Evolutionary conservation across 2,113 vertebrate species (phyloP), one percentile per base, ranked within the genome.

Genomic region (Nipponia nippon): DNA sequence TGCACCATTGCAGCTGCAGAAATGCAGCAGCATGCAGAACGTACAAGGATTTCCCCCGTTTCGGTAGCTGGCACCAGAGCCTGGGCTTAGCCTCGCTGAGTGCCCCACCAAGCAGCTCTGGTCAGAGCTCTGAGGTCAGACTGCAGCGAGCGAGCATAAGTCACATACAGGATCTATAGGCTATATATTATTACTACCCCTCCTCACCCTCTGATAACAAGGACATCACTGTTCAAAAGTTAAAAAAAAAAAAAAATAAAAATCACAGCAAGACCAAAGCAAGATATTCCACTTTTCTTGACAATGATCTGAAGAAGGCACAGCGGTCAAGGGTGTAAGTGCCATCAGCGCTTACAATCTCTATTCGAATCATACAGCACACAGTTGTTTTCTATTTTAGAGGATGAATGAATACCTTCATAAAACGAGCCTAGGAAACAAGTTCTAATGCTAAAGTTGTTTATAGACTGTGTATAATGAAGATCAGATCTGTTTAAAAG

Each of bases 291-390:
- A 10, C 30, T 78, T 91, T 14, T 26, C 49, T 59, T 63, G 19
- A 65, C 7, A 1, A 46, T 50, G 19, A 61, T 53, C 52, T 65
- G 32, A 80, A 73, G 81, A 93, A 92, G 30, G 56, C 90, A 79
- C 13, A 84, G 75, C 8, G 3, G 32, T 30, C 63, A 78, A 86
- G 25, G 42, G 12, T 81, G 53, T 27, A 42, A 13, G 40, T 42
- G 91, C 40, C 66, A 95, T 65, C 62, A 97, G 95, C 91, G 97
- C 27, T 38, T 38, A n/a, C 23, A 55, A 75, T 86, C 92, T 65
- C 21, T 78, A 32, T 85, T 73, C 70, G 67, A 63, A 63, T 84
- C 42, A 69, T 34, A 63, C 7, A 29, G 38, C 23, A 56, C 34
- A 75, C 22, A 50, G 62, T n/a, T 85, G 36, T 10, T 83, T 76